Conservation (phyloP, 37 sponge, comb jelly and placozoan species). For the Tethya wilhelma region DNA sequence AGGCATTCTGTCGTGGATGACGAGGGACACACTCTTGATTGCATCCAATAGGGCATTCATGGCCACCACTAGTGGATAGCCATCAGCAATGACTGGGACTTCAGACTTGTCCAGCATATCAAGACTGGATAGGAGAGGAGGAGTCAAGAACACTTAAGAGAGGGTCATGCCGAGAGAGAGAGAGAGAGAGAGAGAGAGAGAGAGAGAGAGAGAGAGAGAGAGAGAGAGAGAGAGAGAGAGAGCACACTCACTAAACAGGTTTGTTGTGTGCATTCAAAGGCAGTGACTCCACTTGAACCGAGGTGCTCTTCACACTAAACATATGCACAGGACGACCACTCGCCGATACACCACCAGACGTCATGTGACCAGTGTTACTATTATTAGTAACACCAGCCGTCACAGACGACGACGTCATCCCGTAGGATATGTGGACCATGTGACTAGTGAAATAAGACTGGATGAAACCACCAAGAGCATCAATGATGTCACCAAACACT, state of each 20-base stretch:
- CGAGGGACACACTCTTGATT: conserved; percentile 59
- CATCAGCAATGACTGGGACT: conserved; percentile 63
- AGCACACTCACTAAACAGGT: conserved; percentile 47
- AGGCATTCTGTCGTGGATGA: conserved; percentile 27
- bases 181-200: conserved; percentile 28
- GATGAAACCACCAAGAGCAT: conserved; percentile 84
- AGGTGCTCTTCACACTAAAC: conserved; percentile 26
- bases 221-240: conserved; percentile 50
- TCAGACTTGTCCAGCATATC: conserved; percentile 89
- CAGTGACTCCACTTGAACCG: conserved; percentile 31
- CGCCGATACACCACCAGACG: neutral
- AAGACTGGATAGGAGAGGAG: conserved; percentile 44
- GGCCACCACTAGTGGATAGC: conserved; percentile 82
- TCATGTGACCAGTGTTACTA: conserved; percentile 3
- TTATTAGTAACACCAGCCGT: conserved; percentile 1
- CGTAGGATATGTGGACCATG: conserved; percentile 19
- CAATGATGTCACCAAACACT: conserved; percentile 87
- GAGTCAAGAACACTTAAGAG: neutral
- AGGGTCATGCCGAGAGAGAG: conserved; percentile 23
- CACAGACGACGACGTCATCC: conserved; percentile 9
- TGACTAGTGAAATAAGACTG: conserved; percentile 73
- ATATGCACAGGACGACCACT: conserved; percentile 25
- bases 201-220: conserved; percentile 46
- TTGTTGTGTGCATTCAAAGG: conserved; percentile 52
- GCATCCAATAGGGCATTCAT: conserved; percentile 73